Evolutionary conservation across 2,888 invertebrate species (phyloP).

Genomic region (Tinea pellionella): DNA sequence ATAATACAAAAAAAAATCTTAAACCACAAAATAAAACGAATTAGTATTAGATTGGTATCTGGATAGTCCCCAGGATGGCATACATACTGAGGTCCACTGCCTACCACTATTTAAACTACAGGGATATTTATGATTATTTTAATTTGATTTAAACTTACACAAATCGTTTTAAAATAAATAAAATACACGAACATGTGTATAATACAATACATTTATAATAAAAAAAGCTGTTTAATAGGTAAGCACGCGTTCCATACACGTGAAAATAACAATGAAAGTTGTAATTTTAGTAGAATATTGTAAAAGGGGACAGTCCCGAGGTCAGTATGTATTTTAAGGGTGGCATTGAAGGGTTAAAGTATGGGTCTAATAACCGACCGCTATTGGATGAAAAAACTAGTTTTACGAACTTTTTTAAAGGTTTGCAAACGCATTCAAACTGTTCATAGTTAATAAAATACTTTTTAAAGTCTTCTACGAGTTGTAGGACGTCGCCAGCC

Average conservation of each 20-base stretch:
- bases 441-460: background rate
- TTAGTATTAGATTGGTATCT: too few species aligned
- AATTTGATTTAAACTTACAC: too few species aligned
- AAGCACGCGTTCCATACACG: constrained; percentile 32
- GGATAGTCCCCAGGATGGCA: too few species aligned
- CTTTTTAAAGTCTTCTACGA: too few species aligned
- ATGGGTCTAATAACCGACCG: constrained; percentile 50
- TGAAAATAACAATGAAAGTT: constrained; percentile 26
- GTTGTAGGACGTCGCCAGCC: too few species aligned
- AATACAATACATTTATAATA: constrained; percentile 40
- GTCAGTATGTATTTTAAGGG: constrained; percentile 39
- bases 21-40: too few species aligned
- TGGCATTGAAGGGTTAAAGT: constrained; percentile 48
- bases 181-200: constrained; percentile 38
- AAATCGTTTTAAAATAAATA: constrained; percentile 28
- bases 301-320: constrained; percentile 32
- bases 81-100: too few species aligned
- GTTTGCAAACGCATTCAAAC: too few species aligned
- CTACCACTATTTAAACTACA: too few species aligned
- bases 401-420: too few species aligned
- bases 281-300: constrained; percentile 42
- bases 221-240: constrained; percentile 40
- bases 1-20: too few species aligned
- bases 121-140: too few species aligned
- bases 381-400: constrained; percentile 19